Conservation (phyloP, 1,140 invertebrate genomes). For the Formica selysi region DNA sequence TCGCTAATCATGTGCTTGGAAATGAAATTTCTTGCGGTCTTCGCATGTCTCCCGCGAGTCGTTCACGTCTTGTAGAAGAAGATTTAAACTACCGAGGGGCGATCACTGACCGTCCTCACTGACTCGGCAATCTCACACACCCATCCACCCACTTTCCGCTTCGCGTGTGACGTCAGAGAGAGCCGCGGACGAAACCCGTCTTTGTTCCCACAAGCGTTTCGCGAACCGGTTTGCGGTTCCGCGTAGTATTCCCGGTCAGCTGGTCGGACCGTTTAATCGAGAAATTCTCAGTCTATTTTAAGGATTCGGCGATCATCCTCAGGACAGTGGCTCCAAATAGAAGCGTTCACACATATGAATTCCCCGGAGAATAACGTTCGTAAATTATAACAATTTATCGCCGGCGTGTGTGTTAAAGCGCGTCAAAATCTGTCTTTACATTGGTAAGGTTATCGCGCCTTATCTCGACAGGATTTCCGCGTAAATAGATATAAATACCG, state of each 20-base stretch:
- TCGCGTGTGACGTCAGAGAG: slow-evolving; percentile 80
- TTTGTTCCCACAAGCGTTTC: slow-evolving; percentile 83
- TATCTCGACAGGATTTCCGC: slow-evolving; percentile 12
- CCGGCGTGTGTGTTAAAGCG: background rate
- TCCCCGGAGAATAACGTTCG: no score
- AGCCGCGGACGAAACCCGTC: slow-evolving; percentile 80
- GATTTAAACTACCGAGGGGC: slow-evolving; percentile 25
- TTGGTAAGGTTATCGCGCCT: background rate
- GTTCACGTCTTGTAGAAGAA: background rate
- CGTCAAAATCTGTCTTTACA: background rate
- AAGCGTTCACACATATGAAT: slow-evolving; percentile 39
- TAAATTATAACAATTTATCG: slow-evolving; percentile 15
- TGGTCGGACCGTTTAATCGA: slow-evolving; percentile 76
- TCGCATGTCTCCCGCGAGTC: background rate
- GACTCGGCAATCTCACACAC: slow-evolving; percentile 55
- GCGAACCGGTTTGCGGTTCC: slow-evolving; percentile 82
- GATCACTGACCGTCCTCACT: slow-evolving; percentile 82
- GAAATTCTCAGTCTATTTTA: slow-evolving; percentile 53
- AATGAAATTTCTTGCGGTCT: slow-evolving; percentile 50
- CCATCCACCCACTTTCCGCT: slow-evolving; percentile 79
- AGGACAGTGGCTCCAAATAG: background rate
- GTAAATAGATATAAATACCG: slow-evolving; percentile 15
- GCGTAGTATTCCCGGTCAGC: slow-evolving; percentile 81
- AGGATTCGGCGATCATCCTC: slow-evolving; percentile 41
- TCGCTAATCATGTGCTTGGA: background rate